Evolutionary conservation across 1,140 invertebrate genomes (phyloP).

Genomic region (Drosophila nebulosa): DNA sequence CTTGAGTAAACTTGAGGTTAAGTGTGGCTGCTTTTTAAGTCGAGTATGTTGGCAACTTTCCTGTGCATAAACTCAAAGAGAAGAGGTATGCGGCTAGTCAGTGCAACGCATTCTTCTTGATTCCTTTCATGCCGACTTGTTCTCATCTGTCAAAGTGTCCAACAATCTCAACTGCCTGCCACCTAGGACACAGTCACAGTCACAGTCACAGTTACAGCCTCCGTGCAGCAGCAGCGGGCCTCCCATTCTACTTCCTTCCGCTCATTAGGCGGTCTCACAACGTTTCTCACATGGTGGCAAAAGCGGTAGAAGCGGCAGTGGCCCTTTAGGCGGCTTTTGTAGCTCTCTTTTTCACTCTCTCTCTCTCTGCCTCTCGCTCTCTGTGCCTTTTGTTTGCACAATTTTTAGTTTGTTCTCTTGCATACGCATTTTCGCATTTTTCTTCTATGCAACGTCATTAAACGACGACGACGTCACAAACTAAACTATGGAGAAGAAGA

Average conservation of each 20-base stretch:
- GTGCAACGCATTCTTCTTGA: background rate
- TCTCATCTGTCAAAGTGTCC: constrained; percentile 23
- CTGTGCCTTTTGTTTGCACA: background rate
- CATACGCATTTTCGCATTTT: constrained; percentile 70
- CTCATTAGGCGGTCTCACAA: constrained; percentile 62
- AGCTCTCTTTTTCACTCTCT: constrained; percentile 11
- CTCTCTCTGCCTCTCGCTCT: constrained; percentile 8
- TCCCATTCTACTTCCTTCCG: constrained; percentile 57
- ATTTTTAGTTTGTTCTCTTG: constrained; percentile 30
- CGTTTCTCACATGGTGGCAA: constrained; percentile 8
- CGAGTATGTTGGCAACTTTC: too few relatives aligned
- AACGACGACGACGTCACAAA: constrained; percentile 46
- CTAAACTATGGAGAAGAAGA: background rate
- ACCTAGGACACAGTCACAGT: background rate
- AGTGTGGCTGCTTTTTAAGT: too few relatives aligned
- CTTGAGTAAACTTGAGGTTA: too few relatives aligned
- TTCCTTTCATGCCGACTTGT: background rate
- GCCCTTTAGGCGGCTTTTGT: constrained; percentile 1
- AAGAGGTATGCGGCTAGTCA: background rate
- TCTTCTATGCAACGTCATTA: constrained; percentile 65
- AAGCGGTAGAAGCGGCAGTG: background rate
- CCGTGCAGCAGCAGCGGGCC: background rate
- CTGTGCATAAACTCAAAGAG: too few relatives aligned
- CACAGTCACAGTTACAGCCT: too few relatives aligned
- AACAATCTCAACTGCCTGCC: constrained; percentile 5